phyloP scores from a whole-genome alignment of 2,113 vertebrate genomes.

The Columba livia region DNA sequence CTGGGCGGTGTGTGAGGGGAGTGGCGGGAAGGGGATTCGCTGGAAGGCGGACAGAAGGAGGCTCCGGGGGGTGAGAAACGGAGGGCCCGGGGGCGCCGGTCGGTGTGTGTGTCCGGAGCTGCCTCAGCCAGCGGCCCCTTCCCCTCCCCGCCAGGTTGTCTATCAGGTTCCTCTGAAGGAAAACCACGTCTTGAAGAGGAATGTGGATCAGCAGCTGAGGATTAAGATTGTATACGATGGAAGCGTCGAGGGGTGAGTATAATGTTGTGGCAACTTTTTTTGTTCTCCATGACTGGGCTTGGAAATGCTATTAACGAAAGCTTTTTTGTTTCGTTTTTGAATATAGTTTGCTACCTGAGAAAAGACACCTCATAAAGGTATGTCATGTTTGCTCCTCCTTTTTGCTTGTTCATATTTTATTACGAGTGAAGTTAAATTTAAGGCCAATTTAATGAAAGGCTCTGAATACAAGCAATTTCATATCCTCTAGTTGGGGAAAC shows the following conservation, averaged over 20 bases:
- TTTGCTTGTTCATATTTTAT: fast-evolving
- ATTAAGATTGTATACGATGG: conserved; percentile 89
- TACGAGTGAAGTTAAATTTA: background rate
- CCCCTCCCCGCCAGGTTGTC: conserved; percentile 75
- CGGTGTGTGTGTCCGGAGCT: fast-evolving
- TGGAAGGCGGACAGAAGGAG: fast-evolving
- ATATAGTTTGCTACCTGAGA: conserved; percentile 84
- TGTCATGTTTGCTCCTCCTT: background rate
- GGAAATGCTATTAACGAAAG: background rate
- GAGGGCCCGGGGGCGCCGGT: no score
- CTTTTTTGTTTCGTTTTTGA: background rate
- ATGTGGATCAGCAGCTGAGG: conserved; percentile 84
- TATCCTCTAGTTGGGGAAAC: background rate
- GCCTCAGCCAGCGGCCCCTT: background rate
- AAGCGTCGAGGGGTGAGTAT: conserved; percentile 90
- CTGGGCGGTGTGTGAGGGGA: background rate
- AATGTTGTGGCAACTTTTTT: background rate
- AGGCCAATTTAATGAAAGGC: background rate
- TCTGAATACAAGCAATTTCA: background rate
- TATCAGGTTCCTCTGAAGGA: conserved; percentile 85
- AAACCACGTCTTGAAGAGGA: conserved; percentile 85
- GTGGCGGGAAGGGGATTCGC: background rate
- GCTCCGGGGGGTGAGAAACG: background rate
- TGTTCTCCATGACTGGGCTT: fast-evolving
- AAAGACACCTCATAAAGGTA: conserved; percentile 92